Conservation (phyloP, 2,888 invertebrate genomes). For the Sericinus montela region DNA sequence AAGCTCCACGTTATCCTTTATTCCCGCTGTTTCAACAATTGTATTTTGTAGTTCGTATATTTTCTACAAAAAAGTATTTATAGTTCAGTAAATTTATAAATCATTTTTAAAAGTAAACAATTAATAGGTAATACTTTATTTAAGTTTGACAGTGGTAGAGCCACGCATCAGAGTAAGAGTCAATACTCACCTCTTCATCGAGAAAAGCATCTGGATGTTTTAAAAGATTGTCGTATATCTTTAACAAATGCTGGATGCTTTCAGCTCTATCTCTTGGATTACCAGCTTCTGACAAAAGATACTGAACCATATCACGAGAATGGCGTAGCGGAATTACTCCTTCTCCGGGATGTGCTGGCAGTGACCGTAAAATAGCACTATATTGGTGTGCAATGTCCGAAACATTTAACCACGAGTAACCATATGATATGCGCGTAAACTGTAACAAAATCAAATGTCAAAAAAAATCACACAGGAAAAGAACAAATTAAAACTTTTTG, state of each 20-base stretch:
- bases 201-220: conserved; percentile 82
- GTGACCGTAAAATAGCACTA: conserved; percentile 71
- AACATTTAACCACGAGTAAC: conserved; percentile 81
- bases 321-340: conserved; percentile 81
- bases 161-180: no score
- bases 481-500: no score
- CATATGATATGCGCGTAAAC: conserved; percentile 73
- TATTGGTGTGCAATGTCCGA: conserved; percentile 77
- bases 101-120: no score
- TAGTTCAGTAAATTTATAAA: no score
- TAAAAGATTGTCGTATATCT: conserved; percentile 64
- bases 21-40: conserved; percentile 51
- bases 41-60: conserved; percentile 66
- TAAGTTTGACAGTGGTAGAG: no score
- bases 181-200: conserved; percentile 83
- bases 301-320: conserved; percentile 78
- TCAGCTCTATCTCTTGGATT: conserved; percentile 57
- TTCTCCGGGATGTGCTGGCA: conserved; percentile 81
- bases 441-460: conserved; percentile 26
- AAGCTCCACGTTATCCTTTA: conserved; percentile 47
- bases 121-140: no score
- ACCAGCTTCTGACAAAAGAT: conserved; percentile 59
- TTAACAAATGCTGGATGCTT: conserved; percentile 83
- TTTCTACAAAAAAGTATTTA: conserved; percentile 45
- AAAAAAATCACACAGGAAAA: not conserved